Evolutionary conservation across 2,797 vertebrate genomes (phyloP), one percentile per base, ranked within the genome.

Genomic region (Bradypus variegatus): DNA sequence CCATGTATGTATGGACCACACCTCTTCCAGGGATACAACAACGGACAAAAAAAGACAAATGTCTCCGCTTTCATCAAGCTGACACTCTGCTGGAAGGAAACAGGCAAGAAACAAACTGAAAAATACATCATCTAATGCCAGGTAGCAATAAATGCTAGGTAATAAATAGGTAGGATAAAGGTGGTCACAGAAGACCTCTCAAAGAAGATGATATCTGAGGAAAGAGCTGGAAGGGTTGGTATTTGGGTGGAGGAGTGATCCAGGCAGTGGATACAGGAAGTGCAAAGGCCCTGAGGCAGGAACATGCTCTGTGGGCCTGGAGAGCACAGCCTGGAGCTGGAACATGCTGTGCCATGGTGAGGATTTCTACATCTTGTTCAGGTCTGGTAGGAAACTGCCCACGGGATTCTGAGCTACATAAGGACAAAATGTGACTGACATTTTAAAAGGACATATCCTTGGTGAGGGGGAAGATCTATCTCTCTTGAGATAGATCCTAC

Each of bases 261-360:
- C 1, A 11, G 69, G 73, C 41, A 16, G 41, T 23, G 33, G 36
- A 19, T 19, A 14, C 1, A 15, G 70, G 41, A 58, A 21, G 41
- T 36, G 81, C 89, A 88, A 88, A 92, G 75, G 83, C 21, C 84
- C 64, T 36, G 81, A 13, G 85, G 70, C 15, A 36, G 70, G 45
- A 62, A 31, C 9, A 6, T 0, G 16, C 12, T 12, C 4, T 1
- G 29, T 10, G 19, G 65, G 50, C 6, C 41, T 48, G 9, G 5
- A 15, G 16, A n/a, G 48, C 38, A 60, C 48, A 38, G 36, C 41
- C 60, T 25, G 60, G 36, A 76, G 62, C 90, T 31, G 31, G 15
- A 29, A 11, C 23, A 14, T 8, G 12, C 41, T 36, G 75, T 21
- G 33, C 36, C 38, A 3, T 14, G 1, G 9, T 13, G 41, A 60